phyloP scores from a whole-genome alignment of 2,888 invertebrate species.

The Melanophora roralis region DNA sequence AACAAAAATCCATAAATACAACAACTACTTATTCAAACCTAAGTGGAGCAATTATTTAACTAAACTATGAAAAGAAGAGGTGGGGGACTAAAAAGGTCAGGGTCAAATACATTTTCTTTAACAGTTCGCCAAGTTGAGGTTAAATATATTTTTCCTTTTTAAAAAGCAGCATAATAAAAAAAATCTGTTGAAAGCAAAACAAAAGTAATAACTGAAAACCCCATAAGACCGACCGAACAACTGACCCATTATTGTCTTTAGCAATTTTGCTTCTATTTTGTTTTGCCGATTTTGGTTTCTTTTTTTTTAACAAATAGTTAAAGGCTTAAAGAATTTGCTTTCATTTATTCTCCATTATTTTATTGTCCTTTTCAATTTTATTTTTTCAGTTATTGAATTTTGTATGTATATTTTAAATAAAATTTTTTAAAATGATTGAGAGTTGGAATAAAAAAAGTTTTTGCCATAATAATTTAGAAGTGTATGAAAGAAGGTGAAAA shows the following conservation, averaged over 20 bases:
- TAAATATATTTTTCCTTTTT: not conserved
- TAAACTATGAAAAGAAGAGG: slow-evolving; percentile 9
- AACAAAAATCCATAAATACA: slow-evolving; percentile 7
- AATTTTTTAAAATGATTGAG: slow-evolving; percentile 15
- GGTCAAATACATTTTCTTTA: slow-evolving; percentile 6
- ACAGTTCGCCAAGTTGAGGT: too few relatives aligned
- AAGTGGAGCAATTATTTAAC: slow-evolving; percentile 50
- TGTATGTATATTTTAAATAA: slow-evolving; percentile 19
- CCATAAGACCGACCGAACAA: slow-evolving; percentile 1
- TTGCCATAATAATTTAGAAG: slow-evolving; percentile 33
- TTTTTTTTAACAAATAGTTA: not conserved
- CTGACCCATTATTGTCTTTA: slow-evolving; percentile 7
- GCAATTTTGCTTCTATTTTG: not conserved
- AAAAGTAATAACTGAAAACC: not conserved
- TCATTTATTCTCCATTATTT: slow-evolving; percentile 36
- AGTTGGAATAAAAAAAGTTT: not conserved
- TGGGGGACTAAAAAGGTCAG: slow-evolving; percentile 30
- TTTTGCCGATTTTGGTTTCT: not conserved
- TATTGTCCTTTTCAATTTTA: slow-evolving; percentile 17
- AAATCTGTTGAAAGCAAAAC: not conserved
- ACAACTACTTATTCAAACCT: slow-evolving; percentile 32
- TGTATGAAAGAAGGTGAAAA: slow-evolving; percentile 2
- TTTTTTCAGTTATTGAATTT: slow-evolving; percentile 10
- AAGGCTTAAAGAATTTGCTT: slow-evolving; percentile 35
- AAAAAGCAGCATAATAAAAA: too few relatives aligned